phyloP scores from a whole-genome alignment of 2,113 vertebrate genomes.

The Ophthalmolycus amberensis region DNA sequence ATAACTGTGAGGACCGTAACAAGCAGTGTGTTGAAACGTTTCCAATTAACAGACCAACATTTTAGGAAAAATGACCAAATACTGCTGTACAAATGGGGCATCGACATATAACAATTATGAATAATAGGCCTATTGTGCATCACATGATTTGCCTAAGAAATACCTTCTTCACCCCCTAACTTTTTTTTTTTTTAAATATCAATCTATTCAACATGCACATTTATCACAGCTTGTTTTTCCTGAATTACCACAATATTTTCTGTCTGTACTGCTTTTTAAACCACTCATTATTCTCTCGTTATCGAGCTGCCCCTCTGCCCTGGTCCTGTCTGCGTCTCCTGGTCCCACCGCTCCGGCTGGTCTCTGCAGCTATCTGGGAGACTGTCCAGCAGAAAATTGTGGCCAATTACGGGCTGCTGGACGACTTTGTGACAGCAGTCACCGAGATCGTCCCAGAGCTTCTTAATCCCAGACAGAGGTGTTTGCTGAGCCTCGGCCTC shows the following conservation, averaged over 20 bases:
- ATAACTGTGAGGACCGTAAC: neutral
- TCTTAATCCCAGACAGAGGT: slow-evolving; percentile 73
- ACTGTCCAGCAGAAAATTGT: slow-evolving; percentile 43
- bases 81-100: neutral
- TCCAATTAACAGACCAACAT: neutral
- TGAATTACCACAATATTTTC: neutral
- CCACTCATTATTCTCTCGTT: neutral
- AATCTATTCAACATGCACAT: neutral
- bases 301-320: slow-evolving; percentile 5
- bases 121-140: too few relatives aligned
- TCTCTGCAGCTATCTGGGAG: slow-evolving; percentile 9
- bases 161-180: neutral
- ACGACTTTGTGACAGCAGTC: slow-evolving; percentile 71
- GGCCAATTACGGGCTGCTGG: slow-evolving; percentile 29
- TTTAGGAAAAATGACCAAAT: neutral
- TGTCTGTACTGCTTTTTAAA: neutral
- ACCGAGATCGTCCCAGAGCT: slow-evolving; percentile 67
- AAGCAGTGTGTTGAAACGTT: neutral
- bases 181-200: too few relatives aligned
- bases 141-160: neutral
- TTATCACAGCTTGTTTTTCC: neutral
- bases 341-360: slow-evolving; percentile 13
- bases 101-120: neutral
- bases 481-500: slow-evolving; percentile 76
- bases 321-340: slow-evolving; percentile 31